phyloP scores from a whole-genome alignment of 2,888 invertebrate genomes.

The Molorchus minor region DNA sequence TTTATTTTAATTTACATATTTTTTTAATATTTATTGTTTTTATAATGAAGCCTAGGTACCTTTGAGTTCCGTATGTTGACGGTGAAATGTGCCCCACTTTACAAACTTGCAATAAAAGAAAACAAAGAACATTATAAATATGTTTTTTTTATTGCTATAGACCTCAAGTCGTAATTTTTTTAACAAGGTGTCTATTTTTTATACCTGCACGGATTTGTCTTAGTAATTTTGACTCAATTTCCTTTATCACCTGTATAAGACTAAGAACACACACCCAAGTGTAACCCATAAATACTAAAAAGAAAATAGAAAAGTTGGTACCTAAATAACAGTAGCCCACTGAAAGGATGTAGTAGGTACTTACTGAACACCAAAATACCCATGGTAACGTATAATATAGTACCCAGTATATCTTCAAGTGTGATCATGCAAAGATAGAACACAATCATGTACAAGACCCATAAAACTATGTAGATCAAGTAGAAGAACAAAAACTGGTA shows the following conservation, averaged over 20 bases:
- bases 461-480: neutral
- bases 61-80: neutral
- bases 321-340: neutral
- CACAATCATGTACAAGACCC: neutral
- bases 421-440: neutral
- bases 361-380: constrained; percentile 2
- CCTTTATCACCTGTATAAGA: neutral
- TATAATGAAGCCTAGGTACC: no score
- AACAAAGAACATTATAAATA: constrained; percentile 9
- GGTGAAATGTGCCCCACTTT: constrained; percentile 11
- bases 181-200: no score
- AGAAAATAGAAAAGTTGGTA: neutral
- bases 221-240: neutral
- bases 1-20: neutral
- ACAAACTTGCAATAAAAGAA: constrained; percentile 17
- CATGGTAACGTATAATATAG: neutral
- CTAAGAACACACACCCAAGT: constrained; percentile 3
- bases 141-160: constrained; percentile 7
- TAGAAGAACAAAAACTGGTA: constrained; percentile 1
- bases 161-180: neutral
- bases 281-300: constrained; percentile 8
- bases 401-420: neutral
- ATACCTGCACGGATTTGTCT: no score
- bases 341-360: neutral
- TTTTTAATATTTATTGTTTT: no score